Base-by-base conservation (phyloP, 1,140 invertebrate genomes). In the Scaptomyza graminum region DNA sequence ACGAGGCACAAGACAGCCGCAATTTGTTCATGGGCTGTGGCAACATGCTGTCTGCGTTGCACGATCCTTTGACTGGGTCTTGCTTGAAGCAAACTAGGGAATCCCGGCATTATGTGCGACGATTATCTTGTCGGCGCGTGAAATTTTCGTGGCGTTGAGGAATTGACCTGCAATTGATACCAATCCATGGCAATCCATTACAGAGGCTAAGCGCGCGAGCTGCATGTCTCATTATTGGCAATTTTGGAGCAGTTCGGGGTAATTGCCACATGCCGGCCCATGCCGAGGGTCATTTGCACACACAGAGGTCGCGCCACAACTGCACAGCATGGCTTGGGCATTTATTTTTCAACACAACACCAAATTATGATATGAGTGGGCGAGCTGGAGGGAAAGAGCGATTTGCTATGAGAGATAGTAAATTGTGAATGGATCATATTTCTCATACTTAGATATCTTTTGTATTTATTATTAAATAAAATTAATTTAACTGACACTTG, bases 201-300 rank as follows among this genome's bases (percentile, higher is more conserved):
- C 81, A 77, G 80, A 52, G 78, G 83, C 88, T 89, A 90, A 90
- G 83, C 83, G 79, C 81, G 80, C 82, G 77, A 78, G 84, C 81
- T 90, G 90, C 84, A 90, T 90, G 89, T 89, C 89, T 90, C 84
- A 90, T 90, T 90, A 90, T 90, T 89, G 84, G 83, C 81, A 90
- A 90, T 90, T 90, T 89, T 68, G 67, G 79, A 83, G 79, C 83
- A 66, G 64, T 69, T 69, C 82, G 67, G 54, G 65, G 83, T 79
- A 88, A 88, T 88, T 88, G 79, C 66, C 62, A 54, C 39, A 39
- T 41, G 46, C 25, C 46, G 11, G 18, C 31, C 52, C 25, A 12
- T 56, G 68, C 68, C 68, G 68, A 37, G 65, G 74, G 69, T 72
- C 68, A 75, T 63, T 64, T 74, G 60, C 63, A 6, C 59, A 64